Base-by-base conservation (phyloP, 2,888 invertebrate species). In the Amphiduros pacificus region DNA sequence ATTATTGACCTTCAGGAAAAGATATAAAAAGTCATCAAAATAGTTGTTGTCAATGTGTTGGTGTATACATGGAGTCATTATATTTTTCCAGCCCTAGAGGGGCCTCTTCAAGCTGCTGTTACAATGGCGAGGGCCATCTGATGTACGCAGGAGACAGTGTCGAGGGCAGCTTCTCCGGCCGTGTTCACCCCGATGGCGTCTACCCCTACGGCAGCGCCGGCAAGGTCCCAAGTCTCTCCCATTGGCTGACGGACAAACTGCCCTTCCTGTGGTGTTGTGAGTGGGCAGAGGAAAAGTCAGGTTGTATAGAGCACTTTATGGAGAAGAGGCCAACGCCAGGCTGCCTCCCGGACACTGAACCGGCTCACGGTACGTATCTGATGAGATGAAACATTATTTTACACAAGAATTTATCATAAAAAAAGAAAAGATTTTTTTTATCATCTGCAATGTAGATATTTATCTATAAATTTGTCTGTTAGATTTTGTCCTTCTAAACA, bases 201-300 rank as follows among this genome's bases (percentile, higher is more conserved):
- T n/a, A 5, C 5, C 44, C 44, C n/a, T 44, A 44, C 22, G 44
- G n/a, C 5, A n/a, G 22, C n/a, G 6, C 44, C 5, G 44, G n/a
- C n/a, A 44, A 9, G 4, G n/a, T 17, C 5, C 44, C 44, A 20
- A n/a, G 22, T n/a, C 26, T 62, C n/a, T 54, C 55, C n/a, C 61
- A 64, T 44, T 62, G 54, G 58, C 9, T 44, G 1, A 44, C 36
- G 31, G 64, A 64, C 48, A 58, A 24, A n/a, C 17, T 57, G 14
- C 48, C 41, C 20, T 32, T 36, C 17, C 2, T 62, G 20, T 22
- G 44, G 28, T 64, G 64, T 52, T 64, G 64, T 40, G 27, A 58
- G 32, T 64, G 61, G 62, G 52, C 55, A 1, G 11, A 28, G 2
- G 51, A 64, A 24, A 24, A 24, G 20, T 29, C 40, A 3, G 11